Conservation (phyloP, 2,113 vertebrate genomes). For the Myodes glareolus region DNA sequence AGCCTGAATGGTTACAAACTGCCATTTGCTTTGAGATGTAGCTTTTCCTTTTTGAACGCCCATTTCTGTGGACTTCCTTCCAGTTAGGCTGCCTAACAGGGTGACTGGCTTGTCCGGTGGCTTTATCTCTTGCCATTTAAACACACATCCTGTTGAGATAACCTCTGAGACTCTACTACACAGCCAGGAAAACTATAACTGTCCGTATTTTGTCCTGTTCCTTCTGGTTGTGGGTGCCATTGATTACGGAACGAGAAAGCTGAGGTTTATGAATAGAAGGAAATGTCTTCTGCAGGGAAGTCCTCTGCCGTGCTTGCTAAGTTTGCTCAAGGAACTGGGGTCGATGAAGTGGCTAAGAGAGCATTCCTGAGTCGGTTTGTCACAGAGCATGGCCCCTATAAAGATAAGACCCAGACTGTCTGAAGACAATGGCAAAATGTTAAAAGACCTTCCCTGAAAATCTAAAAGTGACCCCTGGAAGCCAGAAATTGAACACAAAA, state of each 20-base stretch:
- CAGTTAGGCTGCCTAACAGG: neutral
- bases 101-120: conserved; percentile 46
- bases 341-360: conserved; percentile 62
- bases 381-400: conserved; percentile 57
- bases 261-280: conserved; percentile 68
- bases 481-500: neutral
- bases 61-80: conserved; percentile 58
- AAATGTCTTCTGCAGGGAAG: conserved; percentile 76
- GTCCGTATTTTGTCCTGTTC: conserved; percentile 34
- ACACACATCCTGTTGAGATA: conserved; percentile 75
- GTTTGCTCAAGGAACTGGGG: conserved; percentile 64
- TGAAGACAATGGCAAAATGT: neutral
- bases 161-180: conserved; percentile 67
- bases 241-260: conserved; percentile 71
- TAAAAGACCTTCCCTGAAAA: neutral
- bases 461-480: neutral
- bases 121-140: conserved; percentile 67
- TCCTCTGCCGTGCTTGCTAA: conserved; percentile 71
- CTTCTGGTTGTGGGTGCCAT: conserved; percentile 56
- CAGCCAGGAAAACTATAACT: neutral
- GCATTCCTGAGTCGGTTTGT: conserved; percentile 46
- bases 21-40: neutral
- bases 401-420: conserved; percentile 71
- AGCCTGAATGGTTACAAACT: neutral
- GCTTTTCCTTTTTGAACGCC: conserved; percentile 33